A percentile compares a stretch with the other conserved stretches of the same genome.
These are phyloP conservation scores for Galerucella nymphaeae DNA, from an alignment of 2,888 invertebrate species.

Conservation along the genomic window DNA sequence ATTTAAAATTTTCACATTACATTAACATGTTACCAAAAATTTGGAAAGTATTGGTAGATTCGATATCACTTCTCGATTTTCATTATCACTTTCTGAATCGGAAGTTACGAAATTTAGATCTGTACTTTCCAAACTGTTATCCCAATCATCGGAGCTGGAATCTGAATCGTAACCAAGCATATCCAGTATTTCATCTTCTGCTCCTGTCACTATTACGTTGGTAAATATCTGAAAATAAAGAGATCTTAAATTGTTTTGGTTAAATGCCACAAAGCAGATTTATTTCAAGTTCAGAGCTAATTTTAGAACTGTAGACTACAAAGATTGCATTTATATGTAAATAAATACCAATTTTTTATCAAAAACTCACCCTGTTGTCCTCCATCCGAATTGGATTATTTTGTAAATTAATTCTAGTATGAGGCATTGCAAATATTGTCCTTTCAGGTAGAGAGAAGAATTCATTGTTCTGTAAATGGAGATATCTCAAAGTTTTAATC, in stretches of 20 bases:
- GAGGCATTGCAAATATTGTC: constrained; percentile 53
- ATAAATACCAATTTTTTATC: constrained; percentile 13
- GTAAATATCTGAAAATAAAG: constrained; percentile 50
- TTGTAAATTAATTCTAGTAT: constrained; percentile 59
- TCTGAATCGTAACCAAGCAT: constrained; percentile 51
- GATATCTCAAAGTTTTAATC: constrained; percentile 56
- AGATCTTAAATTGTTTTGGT: no score
- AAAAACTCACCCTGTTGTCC: constrained; percentile 49
- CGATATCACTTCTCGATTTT: constrained; percentile 57
- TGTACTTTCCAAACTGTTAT: constrained; percentile 60
- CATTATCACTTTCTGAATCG: constrained; percentile 57
- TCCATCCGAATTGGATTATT: constrained; percentile 55
- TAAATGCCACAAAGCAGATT: no score
- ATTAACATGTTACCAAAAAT: constrained; percentile 55
- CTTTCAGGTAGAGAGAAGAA: constrained; percentile 54
- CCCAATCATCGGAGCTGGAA: constrained; percentile 59
- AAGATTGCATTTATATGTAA: not conserved
- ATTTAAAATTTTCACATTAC: not conserved
- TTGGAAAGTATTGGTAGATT: constrained; percentile 58
- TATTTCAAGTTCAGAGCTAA: no score
- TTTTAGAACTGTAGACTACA: no score
- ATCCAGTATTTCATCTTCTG: constrained; percentile 44
- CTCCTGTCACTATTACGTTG: constrained; percentile 54
- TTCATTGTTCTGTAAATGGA: constrained; percentile 59
- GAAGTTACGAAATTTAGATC: constrained; percentile 59